phyloP scores from a whole-genome alignment of 1,140 invertebrate species.

The Macrobrachium rosenbergii region DNA sequence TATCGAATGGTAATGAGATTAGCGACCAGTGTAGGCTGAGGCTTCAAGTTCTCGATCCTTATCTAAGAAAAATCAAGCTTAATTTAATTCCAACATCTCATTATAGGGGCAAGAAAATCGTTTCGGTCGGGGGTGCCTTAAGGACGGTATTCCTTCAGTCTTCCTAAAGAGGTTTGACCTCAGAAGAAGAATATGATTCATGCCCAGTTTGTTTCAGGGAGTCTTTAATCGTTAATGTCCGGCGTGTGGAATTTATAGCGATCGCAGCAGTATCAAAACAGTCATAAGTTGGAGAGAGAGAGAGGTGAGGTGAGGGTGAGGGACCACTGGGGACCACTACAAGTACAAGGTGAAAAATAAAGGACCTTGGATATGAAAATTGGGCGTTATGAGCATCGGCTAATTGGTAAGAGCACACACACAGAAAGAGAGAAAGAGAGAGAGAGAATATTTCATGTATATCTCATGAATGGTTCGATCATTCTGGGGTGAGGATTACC shows the following conservation, averaged over 20 bases:
- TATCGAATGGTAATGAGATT: slow-evolving; percentile 36
- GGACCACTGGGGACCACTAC: too few relatives aligned
- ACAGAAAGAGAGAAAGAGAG: neutral
- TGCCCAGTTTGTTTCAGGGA: neutral
- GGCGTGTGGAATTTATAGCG: slow-evolving; percentile 7
- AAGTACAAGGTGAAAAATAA: too few relatives aligned
- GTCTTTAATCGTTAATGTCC: slow-evolving; percentile 38
- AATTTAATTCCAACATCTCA: slow-evolving; percentile 39
- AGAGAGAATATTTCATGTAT: too few relatives aligned
- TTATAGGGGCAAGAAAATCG: slow-evolving; percentile 11
- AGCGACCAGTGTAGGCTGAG: slow-evolving; percentile 25
- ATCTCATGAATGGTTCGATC: too few relatives aligned
- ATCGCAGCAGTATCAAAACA: slow-evolving; percentile 39
- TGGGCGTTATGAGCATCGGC: neutral
- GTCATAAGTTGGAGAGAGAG: slow-evolving; percentile 17
- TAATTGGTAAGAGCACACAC: too few relatives aligned
- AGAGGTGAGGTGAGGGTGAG: neutral
- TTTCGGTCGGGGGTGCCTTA: neutral
- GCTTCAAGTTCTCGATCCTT: slow-evolving; percentile 20
- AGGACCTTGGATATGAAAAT: slow-evolving; percentile 27
- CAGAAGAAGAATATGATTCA: too few relatives aligned
- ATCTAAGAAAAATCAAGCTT: slow-evolving; percentile 27
- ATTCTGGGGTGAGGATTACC: too few relatives aligned
- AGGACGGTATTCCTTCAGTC: neutral
- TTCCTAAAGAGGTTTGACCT: neutral